A percentile compares a stretch with the other conserved stretches of the same genome.
These are phyloP conservation scores for Deladenus siricidicola DNA, from an alignment of 2,888 invertebrate species.

Conservation along the genomic window DNA sequence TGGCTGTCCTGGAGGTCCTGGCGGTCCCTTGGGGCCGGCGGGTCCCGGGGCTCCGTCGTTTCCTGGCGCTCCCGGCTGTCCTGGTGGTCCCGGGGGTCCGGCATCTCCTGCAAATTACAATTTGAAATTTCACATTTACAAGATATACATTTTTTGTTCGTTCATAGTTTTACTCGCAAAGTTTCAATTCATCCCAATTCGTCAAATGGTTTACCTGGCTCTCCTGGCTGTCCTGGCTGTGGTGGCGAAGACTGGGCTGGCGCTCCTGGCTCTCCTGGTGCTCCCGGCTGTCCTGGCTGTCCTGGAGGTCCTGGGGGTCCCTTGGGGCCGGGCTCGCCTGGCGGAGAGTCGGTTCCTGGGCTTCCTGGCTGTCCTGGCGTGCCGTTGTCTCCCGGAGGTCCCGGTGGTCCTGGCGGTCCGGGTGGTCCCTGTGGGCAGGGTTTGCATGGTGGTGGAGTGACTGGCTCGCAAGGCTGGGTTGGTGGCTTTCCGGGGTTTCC, in stretches of 20 bases:
- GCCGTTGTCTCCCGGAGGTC: conserved; percentile 34
- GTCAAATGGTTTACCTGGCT: conserved; percentile 16
- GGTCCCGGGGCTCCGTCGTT: conserved; percentile 11
- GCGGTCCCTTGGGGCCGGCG: conserved; percentile 13
- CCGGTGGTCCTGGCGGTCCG: conserved; percentile 35
- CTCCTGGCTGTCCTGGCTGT: conserved; percentile 26
- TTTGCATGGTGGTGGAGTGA: conserved; percentile 53
- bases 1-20: conserved; percentile 35
- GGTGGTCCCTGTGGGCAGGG: conserved; percentile 51
- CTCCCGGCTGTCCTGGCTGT: conserved; percentile 32
- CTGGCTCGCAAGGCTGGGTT: conserved; percentile 39
- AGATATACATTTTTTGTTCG: neutral
- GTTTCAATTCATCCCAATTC: too few relatives aligned
- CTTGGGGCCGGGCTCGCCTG: conserved; percentile 35
- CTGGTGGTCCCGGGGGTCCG: conserved; percentile 26
- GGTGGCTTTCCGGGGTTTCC: conserved; percentile 51
- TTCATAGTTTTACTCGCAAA: too few relatives aligned
- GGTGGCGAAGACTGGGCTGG: conserved; percentile 20
- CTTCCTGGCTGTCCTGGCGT: conserved; percentile 31
- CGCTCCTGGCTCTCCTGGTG: conserved; percentile 32
- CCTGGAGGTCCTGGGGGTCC: conserved; percentile 30
- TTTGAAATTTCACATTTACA: conserved; percentile 10
- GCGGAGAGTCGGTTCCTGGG: conserved; percentile 28
- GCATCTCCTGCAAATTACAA: conserved; percentile 21
- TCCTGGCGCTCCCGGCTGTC: conserved; percentile 18